A percentile compares a stretch with the other conserved stretches of the same genome.
These are phyloP conservation scores for Syrphus vitripennis DNA, from an alignment of 2,888 invertebrate species.

Conservation along the genomic window DNA sequence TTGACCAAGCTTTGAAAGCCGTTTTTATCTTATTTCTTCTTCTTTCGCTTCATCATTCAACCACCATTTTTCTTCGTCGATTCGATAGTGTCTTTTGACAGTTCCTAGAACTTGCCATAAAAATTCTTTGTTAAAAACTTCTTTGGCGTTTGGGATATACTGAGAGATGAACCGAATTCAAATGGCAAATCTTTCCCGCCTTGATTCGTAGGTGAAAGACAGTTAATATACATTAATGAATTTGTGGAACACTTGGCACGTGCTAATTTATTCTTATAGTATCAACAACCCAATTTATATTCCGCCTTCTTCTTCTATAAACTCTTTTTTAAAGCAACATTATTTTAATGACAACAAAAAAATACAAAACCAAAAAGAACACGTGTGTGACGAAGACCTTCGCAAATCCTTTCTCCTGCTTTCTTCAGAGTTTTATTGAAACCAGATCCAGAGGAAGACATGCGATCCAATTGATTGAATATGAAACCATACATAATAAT, in stretches of 20 bases:
- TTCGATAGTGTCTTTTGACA: too few relatives aligned
- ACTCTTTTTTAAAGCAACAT: neutral
- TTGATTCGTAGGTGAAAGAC: too few relatives aligned
- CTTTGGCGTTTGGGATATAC: too few relatives aligned
- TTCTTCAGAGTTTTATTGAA: conserved; percentile 24
- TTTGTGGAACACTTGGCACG: conserved; percentile 20
- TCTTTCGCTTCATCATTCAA: too few relatives aligned
- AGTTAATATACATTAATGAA: too few relatives aligned
- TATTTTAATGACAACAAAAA: neutral
- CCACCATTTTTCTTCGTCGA: too few relatives aligned
- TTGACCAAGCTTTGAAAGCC: too few relatives aligned
- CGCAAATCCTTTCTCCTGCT: neutral
- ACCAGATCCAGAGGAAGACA: conserved; percentile 60
- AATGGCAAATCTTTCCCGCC: too few relatives aligned
- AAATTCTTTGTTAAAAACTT: too few relatives aligned
- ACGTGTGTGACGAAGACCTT: conserved; percentile 24
- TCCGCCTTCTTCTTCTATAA: conserved; percentile 26
- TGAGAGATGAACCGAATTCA: too few relatives aligned
- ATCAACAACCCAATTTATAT: neutral
- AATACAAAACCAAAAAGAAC: conserved; percentile 19
- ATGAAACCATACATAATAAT: conserved; percentile 41
- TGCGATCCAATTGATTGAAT: conserved; percentile 44
- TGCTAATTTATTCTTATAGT: conserved; percentile 26
- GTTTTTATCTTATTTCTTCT: too few relatives aligned
- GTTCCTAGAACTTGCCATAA: too few relatives aligned